phyloP scores from a whole-genome alignment of 2,797 vertebrate species.

The Pithecia hirsuta region DNA sequence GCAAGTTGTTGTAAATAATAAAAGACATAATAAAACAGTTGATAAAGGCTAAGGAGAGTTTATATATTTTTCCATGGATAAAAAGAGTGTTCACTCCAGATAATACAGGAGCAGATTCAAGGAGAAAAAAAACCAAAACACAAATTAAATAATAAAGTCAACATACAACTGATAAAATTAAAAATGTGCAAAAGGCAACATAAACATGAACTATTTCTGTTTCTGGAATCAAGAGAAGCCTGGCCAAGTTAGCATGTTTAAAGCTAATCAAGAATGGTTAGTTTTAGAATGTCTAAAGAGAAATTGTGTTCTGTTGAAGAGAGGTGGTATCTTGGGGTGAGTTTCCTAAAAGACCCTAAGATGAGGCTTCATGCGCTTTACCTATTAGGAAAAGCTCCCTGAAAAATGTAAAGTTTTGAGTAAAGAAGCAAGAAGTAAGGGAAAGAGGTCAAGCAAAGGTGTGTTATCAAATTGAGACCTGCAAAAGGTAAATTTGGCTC shows the following conservation, averaged over 20 bases:
- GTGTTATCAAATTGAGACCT: neutral
- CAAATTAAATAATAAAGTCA: neutral
- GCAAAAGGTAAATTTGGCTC: neutral
- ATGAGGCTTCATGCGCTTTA: neutral
- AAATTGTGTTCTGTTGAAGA: neutral
- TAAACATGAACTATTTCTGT: neutral
- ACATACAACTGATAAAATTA: neutral
- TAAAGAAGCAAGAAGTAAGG: neutral
- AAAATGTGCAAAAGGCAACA: neutral
- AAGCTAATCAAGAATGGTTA: neutral
- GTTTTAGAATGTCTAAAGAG: neutral
- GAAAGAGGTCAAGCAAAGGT: neutral
- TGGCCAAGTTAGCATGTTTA: neutral
- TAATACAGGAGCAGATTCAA: neutral
- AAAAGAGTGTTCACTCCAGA: neutral
- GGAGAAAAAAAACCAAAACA: neutral
- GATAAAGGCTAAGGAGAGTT: neutral
- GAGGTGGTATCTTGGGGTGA: neutral
- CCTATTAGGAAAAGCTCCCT: neutral
- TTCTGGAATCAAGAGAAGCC: neutral
- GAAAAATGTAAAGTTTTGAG: neutral
- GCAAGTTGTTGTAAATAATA: neutral
- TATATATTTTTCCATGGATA: neutral
- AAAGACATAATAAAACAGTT: neutral
- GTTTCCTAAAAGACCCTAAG: neutral